Evolutionary conservation across 2,888 invertebrate species (phyloP), one percentile per base, ranked within the genome.

Genomic region (Mimas tiliae): DNA sequence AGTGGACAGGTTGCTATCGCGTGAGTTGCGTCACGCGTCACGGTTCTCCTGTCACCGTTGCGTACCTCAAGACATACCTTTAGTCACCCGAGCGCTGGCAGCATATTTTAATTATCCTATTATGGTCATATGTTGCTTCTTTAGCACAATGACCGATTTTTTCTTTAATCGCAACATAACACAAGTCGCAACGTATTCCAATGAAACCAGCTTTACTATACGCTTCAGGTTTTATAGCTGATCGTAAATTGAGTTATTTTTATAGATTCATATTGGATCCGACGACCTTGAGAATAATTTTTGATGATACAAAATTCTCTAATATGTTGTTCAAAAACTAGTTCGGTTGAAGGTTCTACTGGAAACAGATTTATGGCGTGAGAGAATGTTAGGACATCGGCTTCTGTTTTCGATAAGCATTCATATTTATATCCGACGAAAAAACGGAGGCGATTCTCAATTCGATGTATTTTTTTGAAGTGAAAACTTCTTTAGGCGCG

Each of bases 171-270:
- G 45, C 45, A 45, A 45, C 45, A 45, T 45, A 45, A 38, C 27
- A 27, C 27, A 27, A 27, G 27, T 27, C 27, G 4, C 42, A 6
- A 42, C 42, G 42, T 42, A 42, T 45, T 45, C 45, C 14, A 52
- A 53, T 53, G 11, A 33, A 34, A 52, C 52, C 52, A 27, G 55
- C 34, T 34, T 34, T 19, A 50, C 38, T 9, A 33, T 21, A n/a
- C 33, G 33, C 38, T 58, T 58, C 19, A 42, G 12, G 9, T 33
- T 53, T 58, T 58, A 58, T 38, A 63, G 64, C 66, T 65, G 63
- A 53, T 47, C 64, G 27, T 21, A 68, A 42, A 66, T 63, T 62
- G n/a, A 47, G 58, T 14, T 66, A 47, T 58, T 64, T 55, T 38
- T 47, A 62, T 34, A 42, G n/a, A 8, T 45, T 42, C 42, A 58